Conservation (phyloP, 2,888 invertebrate genomes). For the Synanthedon vespiformis region DNA sequence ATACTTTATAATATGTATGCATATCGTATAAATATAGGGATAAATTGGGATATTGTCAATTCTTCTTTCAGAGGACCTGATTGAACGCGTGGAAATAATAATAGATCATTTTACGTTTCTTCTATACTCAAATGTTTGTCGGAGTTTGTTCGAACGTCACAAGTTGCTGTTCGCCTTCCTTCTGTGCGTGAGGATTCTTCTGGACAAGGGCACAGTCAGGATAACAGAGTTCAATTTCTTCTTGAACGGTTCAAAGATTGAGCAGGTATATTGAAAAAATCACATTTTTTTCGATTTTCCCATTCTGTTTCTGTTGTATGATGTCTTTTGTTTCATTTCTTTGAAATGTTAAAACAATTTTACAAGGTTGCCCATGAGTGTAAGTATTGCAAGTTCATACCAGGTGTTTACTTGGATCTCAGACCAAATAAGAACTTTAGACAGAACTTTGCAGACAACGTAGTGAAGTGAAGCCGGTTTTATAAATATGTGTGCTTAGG, state of each 20-base stretch:
- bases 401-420: too few species aligned
- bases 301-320: too few species aligned
- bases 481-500: too few species aligned
- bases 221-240: constrained; percentile 80
- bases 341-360: too few species aligned
- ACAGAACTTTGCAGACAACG: too few species aligned
- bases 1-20: too few species aligned
- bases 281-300: background rate
- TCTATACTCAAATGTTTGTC: constrained; percentile 87
- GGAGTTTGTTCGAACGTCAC: constrained; percentile 90
- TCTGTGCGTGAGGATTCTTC: constrained; percentile 75
- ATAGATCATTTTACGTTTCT: constrained; percentile 86
- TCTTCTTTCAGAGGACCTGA: constrained; percentile 70
- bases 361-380: too few species aligned
- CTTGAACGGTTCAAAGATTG: constrained; percentile 78
- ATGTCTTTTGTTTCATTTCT: too few species aligned
- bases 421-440: too few species aligned
- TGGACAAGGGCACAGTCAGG: constrained; percentile 72
- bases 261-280: constrained; percentile 37
- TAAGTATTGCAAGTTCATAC: too few species aligned
- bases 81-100: constrained; percentile 80
- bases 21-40: too few species aligned
- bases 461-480: too few species aligned
- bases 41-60: background rate
- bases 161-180: constrained; percentile 88